Conservation (phyloP, 2,888 invertebrate species). For the Cryptocheilus praepositus region DNA sequence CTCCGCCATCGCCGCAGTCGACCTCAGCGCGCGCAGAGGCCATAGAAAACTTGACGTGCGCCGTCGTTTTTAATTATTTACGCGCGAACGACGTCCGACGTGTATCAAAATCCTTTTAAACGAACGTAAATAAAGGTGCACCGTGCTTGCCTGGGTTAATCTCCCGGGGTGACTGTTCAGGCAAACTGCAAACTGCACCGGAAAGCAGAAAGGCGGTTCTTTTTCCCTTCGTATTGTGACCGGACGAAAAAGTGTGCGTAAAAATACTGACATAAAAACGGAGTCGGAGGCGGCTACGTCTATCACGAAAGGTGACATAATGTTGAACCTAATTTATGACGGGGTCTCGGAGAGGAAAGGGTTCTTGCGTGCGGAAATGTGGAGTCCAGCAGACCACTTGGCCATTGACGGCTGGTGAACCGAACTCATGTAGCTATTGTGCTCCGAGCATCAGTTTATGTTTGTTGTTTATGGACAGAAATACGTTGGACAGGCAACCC, state of each 20-base stretch:
- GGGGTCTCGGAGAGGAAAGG: no score
- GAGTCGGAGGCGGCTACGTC: no score
- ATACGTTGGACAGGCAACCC: no score
- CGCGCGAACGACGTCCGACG: conserved; percentile 49
- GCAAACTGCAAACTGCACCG: conserved; percentile 23
- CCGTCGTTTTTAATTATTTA: conserved; percentile 61
- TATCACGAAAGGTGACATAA: no score
- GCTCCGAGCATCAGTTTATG: no score
- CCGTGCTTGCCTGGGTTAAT: conserved; percentile 52
- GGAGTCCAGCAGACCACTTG: no score
- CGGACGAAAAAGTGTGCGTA: neutral
- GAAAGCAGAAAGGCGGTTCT: conserved; percentile 25
- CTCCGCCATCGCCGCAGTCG: neutral
- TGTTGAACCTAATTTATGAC: no score
- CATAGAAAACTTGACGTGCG: conserved; percentile 29
- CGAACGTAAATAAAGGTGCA: conserved; percentile 64
- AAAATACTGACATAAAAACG: no score
- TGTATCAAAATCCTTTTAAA: conserved; percentile 69
- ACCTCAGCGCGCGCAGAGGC: conserved; percentile 29
- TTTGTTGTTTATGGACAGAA: no score
- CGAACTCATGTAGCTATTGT: no score
- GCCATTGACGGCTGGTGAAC: no score
- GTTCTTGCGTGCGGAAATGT: no score
- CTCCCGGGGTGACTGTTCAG: conserved; percentile 53
- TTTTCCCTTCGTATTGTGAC: conserved; percentile 31